Base-by-base conservation (phyloP, 1,140 invertebrate genomes). In the Cydia strobilella region DNA sequence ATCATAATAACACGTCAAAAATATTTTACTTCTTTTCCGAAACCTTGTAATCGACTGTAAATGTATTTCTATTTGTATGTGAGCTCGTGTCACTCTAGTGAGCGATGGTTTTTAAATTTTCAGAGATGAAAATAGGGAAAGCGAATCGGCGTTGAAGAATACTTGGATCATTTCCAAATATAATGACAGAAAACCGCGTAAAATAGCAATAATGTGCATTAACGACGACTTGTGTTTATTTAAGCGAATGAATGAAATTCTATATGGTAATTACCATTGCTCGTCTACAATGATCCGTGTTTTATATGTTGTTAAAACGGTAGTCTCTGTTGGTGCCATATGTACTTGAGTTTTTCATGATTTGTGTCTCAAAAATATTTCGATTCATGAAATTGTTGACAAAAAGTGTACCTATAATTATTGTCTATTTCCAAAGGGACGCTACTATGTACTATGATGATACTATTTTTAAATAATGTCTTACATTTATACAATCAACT, bases 71-170 rank as follows among this genome's bases (percentile, higher is more conserved):
- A 86, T 91, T 90, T 88, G 84, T 88, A 85, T 90, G 88, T 86
- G 89, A 91, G 87, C 84, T 75, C 87, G 90, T 91, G 90, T 91
- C 90, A 90, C 90, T 85, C 75, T 82, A 79, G 89, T 91, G 90
- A 91, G 84, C 89, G 90, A 91, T 92, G 87, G 87, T 88, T 92
- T 90, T 92, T 90, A 91, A 91, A 91, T 90, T 91, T 92, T 92
- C 87, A 76, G 82, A 80, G 90, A 91, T 91, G 90, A 91, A 92
- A 91, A 92, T 91, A 91, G 90, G 90, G 90, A 91, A 92, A 92
- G 88, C 90, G 85, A 87, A 89, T 84, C 87, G 84, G 83, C 87
- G 86, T 86, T 91, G 86, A 90, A 89, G 87, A 90, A 83, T 86
- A 84, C 84, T 91, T 92, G 90, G 90, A 87, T 48, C 74, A 23